phyloP scores from a whole-genome alignment of 2,797 vertebrate species.

The Rhynchotus rufescens region DNA sequence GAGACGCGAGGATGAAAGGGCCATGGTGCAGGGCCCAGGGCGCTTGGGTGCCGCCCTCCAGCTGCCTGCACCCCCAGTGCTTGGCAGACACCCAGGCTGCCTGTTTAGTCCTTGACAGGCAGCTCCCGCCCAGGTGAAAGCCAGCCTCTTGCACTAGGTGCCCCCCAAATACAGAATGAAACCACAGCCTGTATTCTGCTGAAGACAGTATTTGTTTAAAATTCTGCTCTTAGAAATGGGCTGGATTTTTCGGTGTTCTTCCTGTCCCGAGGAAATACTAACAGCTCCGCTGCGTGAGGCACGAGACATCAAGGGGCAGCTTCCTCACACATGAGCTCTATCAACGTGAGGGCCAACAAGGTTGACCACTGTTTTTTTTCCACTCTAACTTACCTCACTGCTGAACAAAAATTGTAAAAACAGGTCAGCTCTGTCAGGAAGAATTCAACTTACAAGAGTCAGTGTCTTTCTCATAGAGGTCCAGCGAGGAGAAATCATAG shows the following conservation, averaged over 20 bases:
- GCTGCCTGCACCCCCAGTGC: slow-evolving; percentile 34
- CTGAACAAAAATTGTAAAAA: not conserved
- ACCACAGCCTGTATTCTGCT: not conserved
- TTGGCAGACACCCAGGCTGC: not conserved
- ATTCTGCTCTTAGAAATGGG: not conserved
- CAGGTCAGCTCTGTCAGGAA: not conserved
- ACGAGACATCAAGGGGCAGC: not conserved
- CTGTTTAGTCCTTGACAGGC: not conserved
- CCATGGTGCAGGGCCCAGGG: slow-evolving; percentile 35
- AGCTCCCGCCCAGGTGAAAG: slow-evolving; percentile 24
- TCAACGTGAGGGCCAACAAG: not conserved
- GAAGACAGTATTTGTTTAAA: not conserved
- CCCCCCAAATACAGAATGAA: not conserved
- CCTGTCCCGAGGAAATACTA: not conserved
- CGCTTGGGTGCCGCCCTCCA: slow-evolving; percentile 53
- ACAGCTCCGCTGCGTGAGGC: too few relatives aligned
- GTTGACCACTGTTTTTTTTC: not conserved
- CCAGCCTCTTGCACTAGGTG: not conserved
- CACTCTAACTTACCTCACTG: not conserved
- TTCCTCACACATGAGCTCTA: not conserved
- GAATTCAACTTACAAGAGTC: not conserved
- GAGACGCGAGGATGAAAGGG: slow-evolving; percentile 42
- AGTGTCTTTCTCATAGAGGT: not conserved
- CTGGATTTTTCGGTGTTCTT: not conserved
- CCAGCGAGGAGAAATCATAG: not conserved